These are phyloP conservation scores for Diorhabda sublineata DNA, from an alignment of 1,140 invertebrate species.

Conservation along the genomic window DNA sequence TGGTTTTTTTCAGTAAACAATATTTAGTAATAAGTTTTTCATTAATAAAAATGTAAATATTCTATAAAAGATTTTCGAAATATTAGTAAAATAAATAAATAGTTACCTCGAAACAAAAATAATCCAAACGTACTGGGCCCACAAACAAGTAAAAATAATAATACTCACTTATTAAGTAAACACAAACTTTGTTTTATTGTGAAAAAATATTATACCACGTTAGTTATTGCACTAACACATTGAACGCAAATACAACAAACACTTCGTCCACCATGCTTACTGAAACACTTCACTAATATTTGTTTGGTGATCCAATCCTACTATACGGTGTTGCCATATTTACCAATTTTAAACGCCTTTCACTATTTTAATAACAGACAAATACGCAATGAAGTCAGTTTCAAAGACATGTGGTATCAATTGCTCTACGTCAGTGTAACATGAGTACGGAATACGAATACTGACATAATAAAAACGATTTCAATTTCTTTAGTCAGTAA, in stretches of 20 bases:
- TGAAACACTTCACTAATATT: constrained; percentile 31
- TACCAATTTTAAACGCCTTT: constrained; percentile 16
- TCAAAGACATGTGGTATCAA: background rate
- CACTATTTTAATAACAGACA: background rate
- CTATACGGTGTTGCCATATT: constrained; percentile 19
- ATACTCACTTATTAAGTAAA: constrained; percentile 9
- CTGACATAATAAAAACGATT: background rate
- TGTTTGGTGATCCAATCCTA: constrained; percentile 29
- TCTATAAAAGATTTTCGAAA: no score
- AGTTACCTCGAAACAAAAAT: background rate
- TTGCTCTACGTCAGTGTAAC: background rate
- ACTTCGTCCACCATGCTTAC: constrained; percentile 29
- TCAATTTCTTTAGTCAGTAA: background rate
- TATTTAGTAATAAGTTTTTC: no score
- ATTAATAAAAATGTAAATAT: no score
- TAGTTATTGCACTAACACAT: background rate
- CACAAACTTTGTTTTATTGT: constrained; percentile 1
- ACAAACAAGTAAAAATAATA: constrained; percentile 9
- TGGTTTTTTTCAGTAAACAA: no score
- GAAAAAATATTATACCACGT: background rate
- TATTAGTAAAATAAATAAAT: background rate
- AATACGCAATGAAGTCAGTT: background rate
- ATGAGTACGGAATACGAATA: background rate
- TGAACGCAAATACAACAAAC: constrained; percentile 20
- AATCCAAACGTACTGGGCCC: constrained; percentile 8